Conservation (phyloP, 2,888 invertebrate genomes). For the Bellardia bayeri region DNA sequence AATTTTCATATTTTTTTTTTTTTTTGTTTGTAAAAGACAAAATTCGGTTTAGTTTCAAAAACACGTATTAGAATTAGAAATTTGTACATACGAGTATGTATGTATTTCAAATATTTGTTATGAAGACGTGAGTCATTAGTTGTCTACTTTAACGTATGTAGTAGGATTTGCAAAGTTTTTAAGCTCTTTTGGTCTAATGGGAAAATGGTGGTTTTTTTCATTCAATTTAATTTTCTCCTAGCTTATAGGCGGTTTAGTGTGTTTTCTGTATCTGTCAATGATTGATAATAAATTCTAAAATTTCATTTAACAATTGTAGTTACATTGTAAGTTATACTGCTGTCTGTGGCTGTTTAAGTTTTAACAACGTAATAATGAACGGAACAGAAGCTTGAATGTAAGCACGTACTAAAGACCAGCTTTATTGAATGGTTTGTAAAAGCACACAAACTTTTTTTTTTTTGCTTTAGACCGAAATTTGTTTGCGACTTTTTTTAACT, state of each 20-base stretch:
- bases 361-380: background rate
- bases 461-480: background rate
- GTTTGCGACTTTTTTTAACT: background rate
- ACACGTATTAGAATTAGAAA: slow-evolving; percentile 53
- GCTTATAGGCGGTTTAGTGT: background rate
- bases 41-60: slow-evolving; percentile 34
- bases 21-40: background rate
- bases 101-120: slow-evolving; percentile 45
- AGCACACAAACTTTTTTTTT: no score
- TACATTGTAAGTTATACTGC: background rate
- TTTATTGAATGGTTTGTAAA: background rate
- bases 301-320: slow-evolving; percentile 9
- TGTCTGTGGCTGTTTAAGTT: background rate
- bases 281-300: background rate
- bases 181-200: background rate
- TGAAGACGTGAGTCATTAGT: slow-evolving; percentile 31
- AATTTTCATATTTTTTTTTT: background rate
- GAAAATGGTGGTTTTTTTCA: background rate
- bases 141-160: no score
- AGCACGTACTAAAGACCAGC: background rate
- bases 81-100: slow-evolving; percentile 22
- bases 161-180: background rate
- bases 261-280: background rate
- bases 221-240: background rate
- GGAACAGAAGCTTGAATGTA: background rate